phyloP scores from a whole-genome alignment of 1,140 invertebrate genomes.

The Penaeus japonicus region DNA sequence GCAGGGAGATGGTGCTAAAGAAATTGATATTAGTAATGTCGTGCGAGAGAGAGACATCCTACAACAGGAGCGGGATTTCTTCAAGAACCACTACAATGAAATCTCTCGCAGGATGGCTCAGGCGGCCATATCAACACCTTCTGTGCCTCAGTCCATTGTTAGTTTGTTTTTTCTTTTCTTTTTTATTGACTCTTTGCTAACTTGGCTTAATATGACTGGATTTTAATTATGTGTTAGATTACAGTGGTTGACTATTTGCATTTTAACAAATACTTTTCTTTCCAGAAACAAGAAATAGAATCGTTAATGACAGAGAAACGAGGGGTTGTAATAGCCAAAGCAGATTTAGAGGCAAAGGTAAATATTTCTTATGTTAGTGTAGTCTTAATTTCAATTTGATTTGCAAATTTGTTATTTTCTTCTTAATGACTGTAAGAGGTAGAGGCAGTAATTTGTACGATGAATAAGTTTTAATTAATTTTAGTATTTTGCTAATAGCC shows the following conservation, averaged over 20 bases:
- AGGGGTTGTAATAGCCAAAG: constrained; percentile 28
- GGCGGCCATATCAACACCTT: constrained; percentile 27
- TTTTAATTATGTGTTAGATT: no score
- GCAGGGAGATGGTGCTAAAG: constrained; percentile 20
- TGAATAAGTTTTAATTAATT: not conserved
- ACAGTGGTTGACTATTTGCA: no score
- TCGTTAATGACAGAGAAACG: constrained; percentile 48
- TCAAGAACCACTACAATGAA: constrained; percentile 42
- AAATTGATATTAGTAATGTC: constrained; percentile 27
- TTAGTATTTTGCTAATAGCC: not conserved
- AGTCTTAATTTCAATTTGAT: not conserved
- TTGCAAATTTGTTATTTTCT: not conserved
- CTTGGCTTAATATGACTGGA: no score
- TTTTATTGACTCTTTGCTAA: no score
- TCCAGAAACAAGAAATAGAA: constrained; percentile 53
- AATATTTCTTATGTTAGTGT: not conserved
- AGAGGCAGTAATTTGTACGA: not conserved
- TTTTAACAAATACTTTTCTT: not conserved
- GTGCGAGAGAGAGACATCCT: constrained; percentile 45
- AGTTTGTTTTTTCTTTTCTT: not conserved
- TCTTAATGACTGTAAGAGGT: not conserved
- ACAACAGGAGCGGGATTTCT: constrained; percentile 54
- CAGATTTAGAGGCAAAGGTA: constrained; percentile 51
- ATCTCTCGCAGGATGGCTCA: constrained; percentile 46
- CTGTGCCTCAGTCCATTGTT: constrained; percentile 42